phyloP scores from a whole-genome alignment of 2,113 vertebrate genomes.

The Vidua chalybeata region DNA sequence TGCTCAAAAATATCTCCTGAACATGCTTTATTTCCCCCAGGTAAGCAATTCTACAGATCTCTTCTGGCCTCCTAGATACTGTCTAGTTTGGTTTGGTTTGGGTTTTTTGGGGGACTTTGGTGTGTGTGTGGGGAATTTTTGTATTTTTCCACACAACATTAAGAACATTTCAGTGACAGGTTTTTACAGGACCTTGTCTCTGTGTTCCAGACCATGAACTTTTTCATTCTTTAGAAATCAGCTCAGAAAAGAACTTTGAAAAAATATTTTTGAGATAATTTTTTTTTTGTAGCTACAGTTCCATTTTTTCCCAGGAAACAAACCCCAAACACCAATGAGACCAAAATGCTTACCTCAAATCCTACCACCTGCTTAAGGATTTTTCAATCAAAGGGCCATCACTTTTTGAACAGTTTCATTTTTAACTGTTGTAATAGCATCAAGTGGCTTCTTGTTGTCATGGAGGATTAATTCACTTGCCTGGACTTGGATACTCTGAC shows the following conservation, averaged over 20 bases:
- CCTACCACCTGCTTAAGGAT: neutral
- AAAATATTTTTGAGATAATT: neutral
- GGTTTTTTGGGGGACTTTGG: accelerated
- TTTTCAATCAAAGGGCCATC: neutral
- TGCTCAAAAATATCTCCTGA: neutral
- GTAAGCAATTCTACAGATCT: neutral
- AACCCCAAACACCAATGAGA: neutral
- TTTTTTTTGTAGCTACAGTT: neutral
- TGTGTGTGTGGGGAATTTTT: neutral
- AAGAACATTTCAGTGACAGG: neutral
- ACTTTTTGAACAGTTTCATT: neutral
- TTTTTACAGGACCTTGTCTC: neutral
- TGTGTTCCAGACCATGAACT: neutral
- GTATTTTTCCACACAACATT: neutral
- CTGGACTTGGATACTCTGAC: neutral
- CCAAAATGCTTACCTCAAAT: neutral
- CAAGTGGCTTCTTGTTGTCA: neutral
- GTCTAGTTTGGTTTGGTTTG: neutral
- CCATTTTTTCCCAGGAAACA: accelerated
- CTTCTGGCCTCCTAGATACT: neutral
- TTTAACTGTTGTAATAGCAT: neutral
- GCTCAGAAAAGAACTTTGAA: neutral
- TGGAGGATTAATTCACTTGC: neutral
- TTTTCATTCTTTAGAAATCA: neutral
- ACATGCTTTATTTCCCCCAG: neutral